Evolutionary conservation across 2,888 invertebrate genomes (phyloP).

Genomic region (Griposia aprilina): DNA sequence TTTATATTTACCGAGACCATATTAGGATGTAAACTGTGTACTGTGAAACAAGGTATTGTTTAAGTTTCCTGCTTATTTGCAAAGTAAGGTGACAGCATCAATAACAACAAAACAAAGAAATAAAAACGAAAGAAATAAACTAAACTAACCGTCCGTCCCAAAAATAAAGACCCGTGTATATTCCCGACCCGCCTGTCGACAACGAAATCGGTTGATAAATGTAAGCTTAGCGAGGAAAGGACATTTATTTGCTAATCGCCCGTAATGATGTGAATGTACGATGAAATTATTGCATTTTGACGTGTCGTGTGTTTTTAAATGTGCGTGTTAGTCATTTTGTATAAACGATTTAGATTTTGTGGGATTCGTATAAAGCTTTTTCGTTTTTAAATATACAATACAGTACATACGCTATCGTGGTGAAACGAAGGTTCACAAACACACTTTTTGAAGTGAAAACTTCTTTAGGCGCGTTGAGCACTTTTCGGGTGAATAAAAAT

Average conservation of each 20-base stretch:
- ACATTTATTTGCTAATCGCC: constrained; percentile 64
- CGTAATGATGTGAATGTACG: constrained; percentile 37
- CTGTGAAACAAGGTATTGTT: background rate
- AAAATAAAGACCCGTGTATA: constrained; percentile 43
- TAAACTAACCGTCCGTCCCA: constrained; percentile 19
- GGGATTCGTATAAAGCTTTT: background rate
- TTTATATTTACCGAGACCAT: background rate
- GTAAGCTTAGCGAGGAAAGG: constrained; percentile 34
- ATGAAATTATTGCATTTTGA: constrained; percentile 52
- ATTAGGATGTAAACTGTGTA: background rate
- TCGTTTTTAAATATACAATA: constrained; percentile 16
- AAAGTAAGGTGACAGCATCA: constrained; percentile 25
- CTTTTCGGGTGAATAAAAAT: no score
- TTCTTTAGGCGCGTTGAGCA: no score
- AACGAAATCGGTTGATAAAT: constrained; percentile 49
- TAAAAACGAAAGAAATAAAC: no score
- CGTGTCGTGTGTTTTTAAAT: constrained; percentile 50
- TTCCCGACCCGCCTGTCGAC: constrained; percentile 30
- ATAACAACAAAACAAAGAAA: constrained; percentile 12
- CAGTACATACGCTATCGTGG: background rate
- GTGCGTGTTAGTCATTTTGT: constrained; percentile 37
- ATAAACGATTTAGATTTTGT: constrained; percentile 10
- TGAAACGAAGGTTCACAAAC: background rate
- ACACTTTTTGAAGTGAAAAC: no score
- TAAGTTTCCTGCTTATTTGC: background rate